A percentile compares a stretch with the other conserved stretches of the same genome.
Conservation (phyloP, 2,113 vertebrate species). For the Tiliqua scincoides region DNA sequence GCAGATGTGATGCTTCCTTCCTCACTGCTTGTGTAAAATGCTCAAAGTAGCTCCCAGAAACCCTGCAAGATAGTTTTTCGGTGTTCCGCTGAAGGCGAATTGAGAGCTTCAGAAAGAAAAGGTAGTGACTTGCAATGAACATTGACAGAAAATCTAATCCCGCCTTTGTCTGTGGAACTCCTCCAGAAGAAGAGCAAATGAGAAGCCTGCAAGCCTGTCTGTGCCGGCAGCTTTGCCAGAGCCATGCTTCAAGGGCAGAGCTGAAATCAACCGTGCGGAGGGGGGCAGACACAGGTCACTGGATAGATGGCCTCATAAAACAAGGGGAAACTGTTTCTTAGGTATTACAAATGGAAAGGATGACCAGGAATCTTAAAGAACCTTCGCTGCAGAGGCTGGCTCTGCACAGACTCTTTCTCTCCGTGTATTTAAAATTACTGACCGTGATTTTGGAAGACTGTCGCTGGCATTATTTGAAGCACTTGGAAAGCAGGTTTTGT, state of each 20-base stretch:
- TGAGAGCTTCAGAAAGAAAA: conserved; percentile 32
- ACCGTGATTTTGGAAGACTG: conserved; percentile 37
- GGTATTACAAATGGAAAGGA: conserved; percentile 21
- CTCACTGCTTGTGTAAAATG: background rate
- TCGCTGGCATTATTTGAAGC: conserved; percentile 7
- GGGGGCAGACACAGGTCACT: conserved; percentile 7
- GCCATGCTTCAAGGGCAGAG: conserved; percentile 31
- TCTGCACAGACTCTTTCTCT: background rate
- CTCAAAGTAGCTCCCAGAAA: conserved; percentile 31
- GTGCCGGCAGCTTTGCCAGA: conserved; percentile 20
- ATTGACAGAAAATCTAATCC: conserved; percentile 24
- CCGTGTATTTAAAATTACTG: conserved; percentile 39
- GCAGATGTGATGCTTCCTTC: background rate
- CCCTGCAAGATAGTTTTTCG: background rate
- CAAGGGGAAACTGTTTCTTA: conserved; percentile 12
- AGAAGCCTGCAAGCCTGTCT: conserved; percentile 16
- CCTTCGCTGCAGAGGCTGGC: background rate
- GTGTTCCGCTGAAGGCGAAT: conserved; percentile 21
- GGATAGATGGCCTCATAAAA: conserved; percentile 1
- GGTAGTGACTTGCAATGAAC: conserved; percentile 1
- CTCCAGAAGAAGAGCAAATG: conserved; percentile 41
- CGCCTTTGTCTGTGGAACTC: conserved; percentile 18
- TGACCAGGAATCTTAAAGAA: conserved; percentile 11
- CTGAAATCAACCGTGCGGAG: conserved; percentile 24
- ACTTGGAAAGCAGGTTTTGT: background rate